phyloP scores from a whole-genome alignment of 2,113 vertebrate genomes.

The Danionella cerebrum region DNA sequence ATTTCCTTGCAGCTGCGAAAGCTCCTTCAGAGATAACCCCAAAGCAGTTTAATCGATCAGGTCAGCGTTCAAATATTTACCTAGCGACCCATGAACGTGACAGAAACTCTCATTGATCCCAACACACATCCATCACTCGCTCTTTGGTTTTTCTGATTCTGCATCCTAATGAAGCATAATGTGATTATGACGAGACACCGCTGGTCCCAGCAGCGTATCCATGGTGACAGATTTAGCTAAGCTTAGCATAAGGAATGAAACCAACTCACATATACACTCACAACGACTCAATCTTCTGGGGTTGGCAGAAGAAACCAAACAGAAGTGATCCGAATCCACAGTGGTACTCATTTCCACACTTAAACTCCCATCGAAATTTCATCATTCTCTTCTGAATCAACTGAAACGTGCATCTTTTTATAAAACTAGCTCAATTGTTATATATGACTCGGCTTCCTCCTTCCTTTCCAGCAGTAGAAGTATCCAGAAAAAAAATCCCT shows the following conservation, averaged over 20 bases:
- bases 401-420: not conserved
- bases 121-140: not conserved
- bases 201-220: conserved; percentile 1
- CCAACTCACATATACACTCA: not conserved
- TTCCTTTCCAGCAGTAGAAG: conserved; percentile 46
- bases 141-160: conserved; percentile 18
- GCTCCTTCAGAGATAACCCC: not conserved
- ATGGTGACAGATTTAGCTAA: conserved; percentile 28
- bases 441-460: conserved; percentile 45
- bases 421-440: conserved; percentile 22
- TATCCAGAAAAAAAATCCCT: conserved; percentile 43
- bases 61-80: not conserved
- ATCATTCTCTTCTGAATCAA: not conserved
- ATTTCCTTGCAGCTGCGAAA: not conserved
- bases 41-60: not conserved
- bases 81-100: not conserved
- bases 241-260: conserved; percentile 15
- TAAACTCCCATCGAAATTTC: too few relatives aligned
- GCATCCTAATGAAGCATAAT: not conserved
- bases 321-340: conserved; percentile 24
- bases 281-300: not conserved
- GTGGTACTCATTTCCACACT: too few relatives aligned
- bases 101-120: not conserved
- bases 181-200: not conserved
- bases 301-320: not conserved